These are phyloP conservation scores for Aricia agestis DNA, from an alignment of 1,140 invertebrate genomes.

Conservation along the genomic window DNA sequence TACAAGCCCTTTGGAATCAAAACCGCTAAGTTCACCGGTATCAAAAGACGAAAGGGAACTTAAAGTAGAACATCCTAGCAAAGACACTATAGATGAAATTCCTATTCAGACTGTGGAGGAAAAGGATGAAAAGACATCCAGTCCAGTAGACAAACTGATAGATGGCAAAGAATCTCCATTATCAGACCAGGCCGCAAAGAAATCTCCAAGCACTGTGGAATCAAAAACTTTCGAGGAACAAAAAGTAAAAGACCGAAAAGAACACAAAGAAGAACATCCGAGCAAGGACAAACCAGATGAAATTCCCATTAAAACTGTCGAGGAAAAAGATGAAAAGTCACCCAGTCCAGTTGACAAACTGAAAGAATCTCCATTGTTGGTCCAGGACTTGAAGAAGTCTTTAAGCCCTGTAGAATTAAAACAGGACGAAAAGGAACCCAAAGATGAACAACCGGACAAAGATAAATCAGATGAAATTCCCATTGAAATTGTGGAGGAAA, in stretches of 20 bases:
- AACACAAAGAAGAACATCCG: background rate
- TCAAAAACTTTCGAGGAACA: too few relatives aligned
- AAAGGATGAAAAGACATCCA: too few relatives aligned
- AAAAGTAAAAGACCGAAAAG: background rate
- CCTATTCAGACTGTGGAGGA: too few relatives aligned
- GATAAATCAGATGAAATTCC: too few relatives aligned
- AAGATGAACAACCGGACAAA: background rate
- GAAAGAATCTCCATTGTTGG: background rate
- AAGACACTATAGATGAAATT: conserved; percentile 13
- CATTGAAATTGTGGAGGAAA: background rate
- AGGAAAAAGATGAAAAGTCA: conserved; percentile 6
- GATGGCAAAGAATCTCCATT: too few relatives aligned
- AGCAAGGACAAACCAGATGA: conserved; percentile 10
- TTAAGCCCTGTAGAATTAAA: conserved; percentile 13
- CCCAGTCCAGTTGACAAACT: conserved; percentile 6
- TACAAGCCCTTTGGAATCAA: conserved; percentile 18
- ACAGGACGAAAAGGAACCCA: background rate
- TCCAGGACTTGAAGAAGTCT: conserved; percentile 16
- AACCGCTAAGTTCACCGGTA: background rate
- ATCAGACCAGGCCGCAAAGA: too few relatives aligned
- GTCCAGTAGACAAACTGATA: too few relatives aligned
- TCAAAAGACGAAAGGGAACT: too few relatives aligned
- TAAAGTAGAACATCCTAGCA: background rate
- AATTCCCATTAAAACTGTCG: background rate
- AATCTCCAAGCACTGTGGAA: too few relatives aligned